phyloP scores from a whole-genome alignment of 2,888 invertebrate genomes.

The Bursaphelenchus okinawaensis region DNA sequence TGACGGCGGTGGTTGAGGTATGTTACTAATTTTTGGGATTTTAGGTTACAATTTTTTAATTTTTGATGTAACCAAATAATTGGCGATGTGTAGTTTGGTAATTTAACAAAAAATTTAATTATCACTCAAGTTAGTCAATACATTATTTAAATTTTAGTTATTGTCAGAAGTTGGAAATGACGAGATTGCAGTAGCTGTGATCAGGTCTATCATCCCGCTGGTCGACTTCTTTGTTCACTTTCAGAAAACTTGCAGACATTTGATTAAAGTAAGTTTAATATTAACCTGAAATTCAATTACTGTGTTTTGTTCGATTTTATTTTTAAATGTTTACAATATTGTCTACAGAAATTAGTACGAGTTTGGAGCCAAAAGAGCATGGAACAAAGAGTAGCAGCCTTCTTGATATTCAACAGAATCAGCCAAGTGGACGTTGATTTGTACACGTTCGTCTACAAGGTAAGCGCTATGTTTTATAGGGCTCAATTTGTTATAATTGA shows the following conservation, averaged over 20 bases:
- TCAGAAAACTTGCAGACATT: conserved; percentile 31
- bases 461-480: neutral
- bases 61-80: too few species aligned
- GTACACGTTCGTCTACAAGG: conserved; percentile 32
- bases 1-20: conserved; percentile 24
- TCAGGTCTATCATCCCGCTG: conserved; percentile 40
- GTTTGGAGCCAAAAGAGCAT: conserved; percentile 50
- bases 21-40: neutral
- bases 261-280: conserved; percentile 39
- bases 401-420: conserved; percentile 34
- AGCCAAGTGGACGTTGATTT: conserved; percentile 20
- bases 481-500: neutral
- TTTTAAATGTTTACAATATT: neutral
- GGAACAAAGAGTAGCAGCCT: conserved; percentile 44
- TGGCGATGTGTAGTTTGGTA: too few species aligned
- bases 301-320: neutral
- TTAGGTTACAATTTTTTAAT: too few species aligned
- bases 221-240: conserved; percentile 42
- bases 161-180: conserved; percentile 39
- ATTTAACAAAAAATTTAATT: too few species aligned
- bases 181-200: conserved; percentile 36
- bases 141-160: conserved; percentile 38
- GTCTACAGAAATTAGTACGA: conserved; percentile 30
- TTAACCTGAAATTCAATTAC: too few species aligned
- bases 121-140: too few species aligned